Percentiles rank a stretch among this genome's conserved stretches.
These are phyloP conservation scores for Clanis bilineata DNA, from an alignment of 2,888 invertebrate species.

Conservation along the genomic window DNA sequence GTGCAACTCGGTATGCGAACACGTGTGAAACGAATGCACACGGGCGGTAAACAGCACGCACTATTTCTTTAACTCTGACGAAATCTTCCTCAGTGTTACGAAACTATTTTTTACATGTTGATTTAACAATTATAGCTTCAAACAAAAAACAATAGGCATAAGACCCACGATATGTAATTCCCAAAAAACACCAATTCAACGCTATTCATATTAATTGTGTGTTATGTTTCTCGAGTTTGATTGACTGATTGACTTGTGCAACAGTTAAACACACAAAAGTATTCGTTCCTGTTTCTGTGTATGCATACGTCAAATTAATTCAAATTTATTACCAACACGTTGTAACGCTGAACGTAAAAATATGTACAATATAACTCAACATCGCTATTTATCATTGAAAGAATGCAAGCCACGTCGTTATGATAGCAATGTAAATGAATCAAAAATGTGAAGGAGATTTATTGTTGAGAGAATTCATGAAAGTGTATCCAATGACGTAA, in stretches of 20 bases:
- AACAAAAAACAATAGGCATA: constrained; percentile 9
- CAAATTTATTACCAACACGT: neutral
- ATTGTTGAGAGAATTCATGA: neutral
- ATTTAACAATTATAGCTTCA: neutral
- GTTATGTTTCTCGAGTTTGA: constrained; percentile 9
- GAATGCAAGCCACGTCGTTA: neutral
- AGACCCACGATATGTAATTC: constrained; percentile 2
- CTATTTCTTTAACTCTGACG: constrained; percentile 10
- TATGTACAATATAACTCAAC: neutral
- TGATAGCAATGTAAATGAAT: neutral
- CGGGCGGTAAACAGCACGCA: constrained; percentile 30
- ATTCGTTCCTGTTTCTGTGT: neutral
- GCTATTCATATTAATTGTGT: constrained; percentile 4
- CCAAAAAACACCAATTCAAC: neutral
- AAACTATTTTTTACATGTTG: neutral
- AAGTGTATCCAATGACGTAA: neutral
- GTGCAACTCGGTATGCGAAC: constrained; percentile 37
- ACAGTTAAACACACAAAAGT: neutral
- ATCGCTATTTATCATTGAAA: neutral
- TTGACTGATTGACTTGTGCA: constrained; percentile 6
- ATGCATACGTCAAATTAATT: neutral
- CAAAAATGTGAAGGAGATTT: neutral
- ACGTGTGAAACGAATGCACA: constrained; percentile 43
- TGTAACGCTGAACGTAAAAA: neutral
- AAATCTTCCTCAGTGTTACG: neutral